These are phyloP conservation scores for Protomyctophum bolini DNA, from an alignment of 2,113 vertebrate species.

Conservation along the genomic window DNA sequence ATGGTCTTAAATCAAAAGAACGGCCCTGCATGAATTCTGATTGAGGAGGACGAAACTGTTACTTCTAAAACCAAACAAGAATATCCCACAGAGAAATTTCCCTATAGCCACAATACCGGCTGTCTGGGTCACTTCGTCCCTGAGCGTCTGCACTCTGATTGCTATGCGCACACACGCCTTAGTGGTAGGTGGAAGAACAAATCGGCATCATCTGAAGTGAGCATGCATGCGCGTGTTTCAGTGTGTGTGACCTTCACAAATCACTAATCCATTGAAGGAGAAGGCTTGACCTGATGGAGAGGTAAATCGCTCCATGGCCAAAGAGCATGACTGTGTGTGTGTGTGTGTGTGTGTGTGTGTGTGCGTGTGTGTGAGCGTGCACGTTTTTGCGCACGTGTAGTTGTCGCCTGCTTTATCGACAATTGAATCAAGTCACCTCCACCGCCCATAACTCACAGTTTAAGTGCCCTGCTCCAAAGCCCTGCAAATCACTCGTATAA, in stretches of 20 bases:
- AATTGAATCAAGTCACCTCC: slow-evolving; percentile 24
- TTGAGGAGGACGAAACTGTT: background rate
- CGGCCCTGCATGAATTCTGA: background rate
- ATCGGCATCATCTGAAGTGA: slow-evolving; percentile 59
- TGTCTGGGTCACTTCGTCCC: slow-evolving; percentile 38
- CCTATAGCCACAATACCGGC: slow-evolving; percentile 48
- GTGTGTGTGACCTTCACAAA: slow-evolving; percentile 49
- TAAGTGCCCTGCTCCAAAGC: slow-evolving; percentile 30
- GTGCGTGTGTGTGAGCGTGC: slow-evolving; percentile 8
- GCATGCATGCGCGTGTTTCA: slow-evolving; percentile 10
- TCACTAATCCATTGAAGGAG: slow-evolving; percentile 56
- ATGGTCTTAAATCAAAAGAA: background rate
- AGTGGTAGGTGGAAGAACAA: slow-evolving; percentile 66
- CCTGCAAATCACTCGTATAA: slow-evolving; percentile 38
- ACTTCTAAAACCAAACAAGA: slow-evolving; percentile 41
- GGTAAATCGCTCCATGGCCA: slow-evolving; percentile 40
- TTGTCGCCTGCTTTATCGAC: slow-evolving; percentile 36
- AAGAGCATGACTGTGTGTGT: slow-evolving; percentile 45
- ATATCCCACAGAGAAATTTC: slow-evolving; percentile 44
- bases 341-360: background rate
- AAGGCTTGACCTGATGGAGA: slow-evolving; percentile 48
- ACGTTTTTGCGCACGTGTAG: slow-evolving; percentile 22
- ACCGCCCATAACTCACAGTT: slow-evolving; percentile 29
- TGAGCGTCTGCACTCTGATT: slow-evolving; percentile 60
- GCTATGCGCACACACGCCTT: slow-evolving; percentile 63